A percentile compares a stretch with the other conserved stretches of the same genome.
These are phyloP conservation scores for Myodes glareolus DNA, from an alignment of 2,113 vertebrate species.

Conservation along the genomic window DNA sequence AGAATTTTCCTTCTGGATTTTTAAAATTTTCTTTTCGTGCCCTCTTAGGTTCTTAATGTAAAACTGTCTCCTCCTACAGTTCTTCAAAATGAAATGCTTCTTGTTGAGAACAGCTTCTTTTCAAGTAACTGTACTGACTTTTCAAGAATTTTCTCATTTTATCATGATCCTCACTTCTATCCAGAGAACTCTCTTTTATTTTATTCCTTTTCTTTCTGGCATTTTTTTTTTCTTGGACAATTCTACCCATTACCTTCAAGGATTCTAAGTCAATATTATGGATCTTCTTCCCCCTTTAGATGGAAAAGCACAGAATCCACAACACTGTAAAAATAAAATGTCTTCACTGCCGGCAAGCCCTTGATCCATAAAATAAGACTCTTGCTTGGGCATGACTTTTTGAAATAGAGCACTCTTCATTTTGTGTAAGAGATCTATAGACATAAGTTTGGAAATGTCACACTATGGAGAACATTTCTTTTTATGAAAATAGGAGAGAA, in stretches of 20 bases:
- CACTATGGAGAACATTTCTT: slow-evolving; percentile 54
- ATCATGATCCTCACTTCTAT: neutral
- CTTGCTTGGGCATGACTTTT: slow-evolving; percentile 61
- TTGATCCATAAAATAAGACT: slow-evolving; percentile 83
- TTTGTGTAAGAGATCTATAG: slow-evolving; percentile 56
- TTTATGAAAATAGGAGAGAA: slow-evolving; percentile 55
- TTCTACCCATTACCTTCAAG: neutral
- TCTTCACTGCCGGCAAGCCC: slow-evolving; percentile 79
- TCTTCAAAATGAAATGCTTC: neutral
- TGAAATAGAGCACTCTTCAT: slow-evolving; percentile 50
- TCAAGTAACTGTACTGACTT: slow-evolving; percentile 41
- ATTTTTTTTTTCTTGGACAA: slow-evolving; percentile 42
- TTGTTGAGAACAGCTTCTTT: neutral
- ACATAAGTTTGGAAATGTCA: slow-evolving; percentile 81
- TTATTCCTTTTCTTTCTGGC: neutral
- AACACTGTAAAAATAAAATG: slow-evolving; percentile 77
- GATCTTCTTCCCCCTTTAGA: neutral
- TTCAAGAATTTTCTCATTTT: neutral
- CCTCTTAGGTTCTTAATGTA: neutral
- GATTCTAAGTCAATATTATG: neutral
- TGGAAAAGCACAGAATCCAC: slow-evolving; percentile 63
- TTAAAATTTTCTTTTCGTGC: neutral
- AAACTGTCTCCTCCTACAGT: neutral
- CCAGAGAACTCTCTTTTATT: neutral
- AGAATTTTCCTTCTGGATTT: neutral